Base-by-base conservation (phyloP, 2,888 invertebrate species). In the Pomacea canaliculata region DNA sequence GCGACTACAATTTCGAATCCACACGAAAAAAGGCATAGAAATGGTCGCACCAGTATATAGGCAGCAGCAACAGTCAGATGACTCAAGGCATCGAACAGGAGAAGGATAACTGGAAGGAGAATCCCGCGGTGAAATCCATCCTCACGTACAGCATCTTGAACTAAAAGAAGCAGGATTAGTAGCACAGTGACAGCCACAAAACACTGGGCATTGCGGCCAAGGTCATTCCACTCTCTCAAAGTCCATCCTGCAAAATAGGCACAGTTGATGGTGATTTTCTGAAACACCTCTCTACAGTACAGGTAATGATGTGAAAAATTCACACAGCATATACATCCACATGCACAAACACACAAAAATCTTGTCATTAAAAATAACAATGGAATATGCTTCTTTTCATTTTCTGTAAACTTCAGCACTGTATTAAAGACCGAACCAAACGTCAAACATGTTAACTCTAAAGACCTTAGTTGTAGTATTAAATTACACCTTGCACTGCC, bases 101-200 rank as follows among this genome's bases (percentile, higher is more conserved):
- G 37, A 16, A 69, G 18, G 0, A 75, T n/a, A 18, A 63, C 19
- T 56, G 70, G 70, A 13, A 75, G 70, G 9, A 75, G 23, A n/a
- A 75, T 51, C 27, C 69, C 69, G 18, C 69, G 70, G 63, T 70
- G 62, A 46, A 72, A 56, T 19, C 71, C 71, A 60, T 62, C 59
- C 16, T 46, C 23, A 1, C 23, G 48, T 51, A 66, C 60, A 27
- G 69, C 69, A 62, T 68, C 63, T 62, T 68, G 73, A 27, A 65
- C 27, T 48, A 73, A 56, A 12, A 73, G 65, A 69, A 73, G 73
- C 19, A 46, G 19, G 51, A 77, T 49, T 37, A 77, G 73, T 18
- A 77, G 71, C 23, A 77, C n/a, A 2, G 67, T 56, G 19, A 46
- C 73, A 18, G 46, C 59, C 46, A 73, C 73, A 16, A 73, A 23